These are phyloP conservation scores for Sebastes matsubarae DNA, from an alignment of 2,797 vertebrate species.

Conservation along the genomic window DNA sequence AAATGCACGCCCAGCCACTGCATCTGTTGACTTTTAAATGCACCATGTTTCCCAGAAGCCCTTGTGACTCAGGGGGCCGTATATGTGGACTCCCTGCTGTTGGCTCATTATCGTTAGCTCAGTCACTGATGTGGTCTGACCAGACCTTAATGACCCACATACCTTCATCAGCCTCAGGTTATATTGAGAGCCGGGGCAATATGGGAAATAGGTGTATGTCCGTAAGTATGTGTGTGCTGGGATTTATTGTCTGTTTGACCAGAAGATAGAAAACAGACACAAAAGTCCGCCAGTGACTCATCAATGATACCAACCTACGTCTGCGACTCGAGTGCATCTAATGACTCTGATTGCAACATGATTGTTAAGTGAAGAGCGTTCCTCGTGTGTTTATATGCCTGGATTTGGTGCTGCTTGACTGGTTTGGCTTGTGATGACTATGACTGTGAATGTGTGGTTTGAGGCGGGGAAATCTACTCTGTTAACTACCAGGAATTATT, in stretches of 20 bases:
- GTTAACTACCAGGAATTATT: conserved; percentile 70
- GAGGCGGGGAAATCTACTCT: conserved; percentile 47
- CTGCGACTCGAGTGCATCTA: conserved; percentile 24
- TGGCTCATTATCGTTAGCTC: conserved; percentile 70
- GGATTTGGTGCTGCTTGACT: conserved; percentile 40
- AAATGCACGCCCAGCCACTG: conserved; percentile 50
- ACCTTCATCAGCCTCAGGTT: conserved; percentile 57
- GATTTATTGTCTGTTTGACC: conserved; percentile 35
- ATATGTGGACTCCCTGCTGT: conserved; percentile 65
- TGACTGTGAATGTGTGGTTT: conserved; percentile 47
- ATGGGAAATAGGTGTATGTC: conserved; percentile 35
- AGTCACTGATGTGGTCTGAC: conserved; percentile 75
- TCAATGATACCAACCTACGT: conserved; percentile 13
- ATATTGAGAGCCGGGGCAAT: conserved; percentile 16
- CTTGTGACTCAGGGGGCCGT: conserved; percentile 71
- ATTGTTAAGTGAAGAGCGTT: conserved; percentile 30
- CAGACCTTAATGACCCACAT: conserved; percentile 67
- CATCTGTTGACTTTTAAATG: conserved; percentile 80
- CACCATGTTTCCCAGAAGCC: conserved; percentile 78
- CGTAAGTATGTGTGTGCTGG: conserved; percentile 17
- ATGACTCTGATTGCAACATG: conserved; percentile 46
- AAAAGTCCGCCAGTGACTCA: conserved; percentile 56
- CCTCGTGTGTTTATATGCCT: conserved; percentile 28
- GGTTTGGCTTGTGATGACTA: conserved; percentile 46
- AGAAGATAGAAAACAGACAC: conserved; percentile 27